Evolutionary conservation across 2,797 vertebrate species (phyloP).

Genomic region (Fringilla coelebs): DNA sequence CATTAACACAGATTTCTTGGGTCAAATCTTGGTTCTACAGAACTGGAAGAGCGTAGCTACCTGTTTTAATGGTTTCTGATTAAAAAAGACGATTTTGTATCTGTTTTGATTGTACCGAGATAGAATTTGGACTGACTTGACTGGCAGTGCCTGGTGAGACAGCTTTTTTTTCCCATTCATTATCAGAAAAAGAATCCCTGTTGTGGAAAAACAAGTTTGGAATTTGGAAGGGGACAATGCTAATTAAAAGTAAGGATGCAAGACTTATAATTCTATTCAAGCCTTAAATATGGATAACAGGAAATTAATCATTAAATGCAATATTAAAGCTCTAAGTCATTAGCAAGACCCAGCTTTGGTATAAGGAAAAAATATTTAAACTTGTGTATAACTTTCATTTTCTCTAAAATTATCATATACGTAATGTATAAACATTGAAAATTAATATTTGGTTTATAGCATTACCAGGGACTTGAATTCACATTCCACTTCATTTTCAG

Average conservation of each 20-base stretch:
- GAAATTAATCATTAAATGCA: background rate
- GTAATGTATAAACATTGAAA: background rate
- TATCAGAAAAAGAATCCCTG: background rate
- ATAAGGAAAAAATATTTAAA: background rate
- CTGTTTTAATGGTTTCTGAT: background rate
- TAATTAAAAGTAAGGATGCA: background rate
- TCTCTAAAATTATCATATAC: background rate
- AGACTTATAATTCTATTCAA: background rate
- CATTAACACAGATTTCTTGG: background rate
- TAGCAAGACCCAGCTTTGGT: background rate
- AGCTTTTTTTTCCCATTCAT: background rate
- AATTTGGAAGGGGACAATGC: background rate
- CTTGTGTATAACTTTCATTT: background rate
- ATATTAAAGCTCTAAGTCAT: background rate
- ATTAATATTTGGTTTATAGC: background rate
- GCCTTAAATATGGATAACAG: background rate
- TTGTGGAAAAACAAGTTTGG: background rate
- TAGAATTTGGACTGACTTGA: background rate
- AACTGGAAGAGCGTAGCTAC: background rate
- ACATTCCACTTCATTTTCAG: background rate
- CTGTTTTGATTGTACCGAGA: background rate
- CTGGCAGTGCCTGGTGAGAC: accelerated
- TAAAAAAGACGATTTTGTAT: background rate
- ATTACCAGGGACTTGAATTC: background rate
- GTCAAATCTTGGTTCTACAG: background rate